Conservation (phyloP, 2,888 invertebrate species). For the Temnothorax rugatulus region DNA sequence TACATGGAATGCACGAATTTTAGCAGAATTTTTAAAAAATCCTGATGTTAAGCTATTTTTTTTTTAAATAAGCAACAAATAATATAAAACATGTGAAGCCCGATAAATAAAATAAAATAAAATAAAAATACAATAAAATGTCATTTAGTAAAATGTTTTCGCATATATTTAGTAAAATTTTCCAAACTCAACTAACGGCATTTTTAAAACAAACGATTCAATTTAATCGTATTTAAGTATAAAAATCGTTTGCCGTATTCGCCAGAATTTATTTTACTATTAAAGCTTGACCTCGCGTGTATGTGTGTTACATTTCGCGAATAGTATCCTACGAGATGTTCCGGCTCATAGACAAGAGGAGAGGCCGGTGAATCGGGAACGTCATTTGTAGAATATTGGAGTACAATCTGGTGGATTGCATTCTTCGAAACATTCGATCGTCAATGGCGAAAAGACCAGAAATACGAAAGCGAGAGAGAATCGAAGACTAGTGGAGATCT, state of each 20-base stretch:
- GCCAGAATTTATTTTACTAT: slow-evolving; percentile 15
- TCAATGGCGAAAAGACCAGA: slow-evolving; percentile 22
- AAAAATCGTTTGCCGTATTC: not conserved
- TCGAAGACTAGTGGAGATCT: slow-evolving; percentile 34
- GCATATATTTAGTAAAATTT: not conserved
- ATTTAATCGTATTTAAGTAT: not conserved
- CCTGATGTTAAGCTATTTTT: not conserved
- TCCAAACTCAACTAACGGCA: not conserved
- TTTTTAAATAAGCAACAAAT: not conserved
- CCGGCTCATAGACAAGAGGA: not conserved
- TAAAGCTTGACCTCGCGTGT: not conserved
- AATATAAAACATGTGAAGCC: not conserved
- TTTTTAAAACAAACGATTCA: not conserved
- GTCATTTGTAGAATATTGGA: slow-evolving; percentile 54
- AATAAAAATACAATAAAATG: not conserved
- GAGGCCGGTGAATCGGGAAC: slow-evolving; percentile 32
- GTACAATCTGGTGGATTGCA: slow-evolving; percentile 58
- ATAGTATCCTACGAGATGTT: slow-evolving; percentile 31
- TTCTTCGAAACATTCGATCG: slow-evolving; percentile 51
- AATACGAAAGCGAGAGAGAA: slow-evolving; percentile 37
- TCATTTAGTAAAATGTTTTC: not conserved
- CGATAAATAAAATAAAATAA: not conserved
- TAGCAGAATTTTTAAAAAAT: not conserved
- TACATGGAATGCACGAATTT: slow-evolving; percentile 1
- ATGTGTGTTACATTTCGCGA: slow-evolving; percentile 16